Evolutionary conservation across 2,113 vertebrate species (phyloP), one percentile per base, ranked within the genome.

Genomic region (Ageneiosus marmoratus): DNA sequence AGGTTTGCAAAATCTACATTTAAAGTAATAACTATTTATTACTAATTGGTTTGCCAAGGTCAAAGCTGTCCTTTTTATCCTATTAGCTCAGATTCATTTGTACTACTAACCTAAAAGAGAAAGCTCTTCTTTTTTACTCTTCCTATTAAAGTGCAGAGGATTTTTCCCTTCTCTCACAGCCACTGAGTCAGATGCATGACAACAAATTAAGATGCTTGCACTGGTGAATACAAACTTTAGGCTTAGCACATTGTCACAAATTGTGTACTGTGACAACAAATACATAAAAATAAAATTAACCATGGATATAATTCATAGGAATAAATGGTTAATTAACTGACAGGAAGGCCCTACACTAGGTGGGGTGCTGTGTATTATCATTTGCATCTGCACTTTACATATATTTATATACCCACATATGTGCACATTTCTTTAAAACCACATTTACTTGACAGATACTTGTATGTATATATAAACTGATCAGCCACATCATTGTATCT

Each of bases 41-140:
- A 73, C 46, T 73, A 50, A 50, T 27, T 73, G 46, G 70, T 50
- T 48, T 50, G 46, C 18, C 70, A 76, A 76, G 73, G 73, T 76
- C 73, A 76, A 32, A 34, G 2, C 18, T 55, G 29, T 18, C 10
- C 29, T 20, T 32, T 76, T 76, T 37, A 70, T 74, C 72, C 32
- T 18, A 15, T 74, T 74, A 32, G 8, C 13, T 50, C n/a, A 32
- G 48, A 51, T 74, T 32, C 0, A 32, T 51, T 51, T 32, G 7
- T 50, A 29, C 12, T 73, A 73, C 24, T 46, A 72, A 73, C 24
- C 12, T 46, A n/a, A 22, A 37, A 3, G 65, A n/a, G 22, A 67
- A 24, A 18, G 34, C 46, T 70, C 4, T 4, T 70, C 22, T 29
- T 48, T 73, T 44, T 44, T 16, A 65, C 34, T 65, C 29, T 34